phyloP scores from a whole-genome alignment of 2,888 invertebrate species.

The Lithophane ornitopus region DNA sequence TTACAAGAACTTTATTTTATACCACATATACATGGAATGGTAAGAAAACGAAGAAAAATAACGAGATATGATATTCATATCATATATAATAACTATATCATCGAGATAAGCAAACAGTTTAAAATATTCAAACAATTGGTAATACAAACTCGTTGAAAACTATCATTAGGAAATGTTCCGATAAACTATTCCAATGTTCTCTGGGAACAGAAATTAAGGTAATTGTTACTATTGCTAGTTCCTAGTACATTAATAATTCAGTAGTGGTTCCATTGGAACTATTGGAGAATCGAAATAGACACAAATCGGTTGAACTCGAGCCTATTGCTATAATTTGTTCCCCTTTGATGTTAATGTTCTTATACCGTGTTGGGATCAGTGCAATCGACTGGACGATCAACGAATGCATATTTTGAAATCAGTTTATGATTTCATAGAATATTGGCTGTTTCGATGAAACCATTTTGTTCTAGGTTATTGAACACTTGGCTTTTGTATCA shows the following conservation, averaged over 20 bases:
- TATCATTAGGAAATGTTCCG: slow-evolving; percentile 43
- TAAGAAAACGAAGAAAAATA: slow-evolving; percentile 31
- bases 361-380: slow-evolving; percentile 48
- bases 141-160: slow-evolving; percentile 36
- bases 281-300: slow-evolving; percentile 50
- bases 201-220: slow-evolving; percentile 31
- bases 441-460: slow-evolving; percentile 15
- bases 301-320: slow-evolving; percentile 46
- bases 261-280: slow-evolving; percentile 31
- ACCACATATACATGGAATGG: slow-evolving; percentile 34
- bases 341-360: slow-evolving; percentile 64
- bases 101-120: slow-evolving; percentile 14
- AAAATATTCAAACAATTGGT: slow-evolving; percentile 26
- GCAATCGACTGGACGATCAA: slow-evolving; percentile 58
- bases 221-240: slow-evolving; percentile 39
- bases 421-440: slow-evolving; percentile 49
- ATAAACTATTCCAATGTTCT: slow-evolving; percentile 31
- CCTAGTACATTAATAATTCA: slow-evolving; percentile 56
- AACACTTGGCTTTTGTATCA: background rate
- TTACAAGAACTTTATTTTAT: slow-evolving; percentile 55
- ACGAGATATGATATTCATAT: slow-evolving; percentile 14
- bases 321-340: slow-evolving; percentile 40
- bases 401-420: slow-evolving; percentile 53
- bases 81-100: slow-evolving; percentile 8
- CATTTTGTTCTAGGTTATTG: background rate